A percentile compares a stretch with the other conserved stretches of the same genome.
These are phyloP conservation scores for Pituophis catenifer DNA, from an alignment of 2,113 vertebrate species.

Conservation along the genomic window DNA sequence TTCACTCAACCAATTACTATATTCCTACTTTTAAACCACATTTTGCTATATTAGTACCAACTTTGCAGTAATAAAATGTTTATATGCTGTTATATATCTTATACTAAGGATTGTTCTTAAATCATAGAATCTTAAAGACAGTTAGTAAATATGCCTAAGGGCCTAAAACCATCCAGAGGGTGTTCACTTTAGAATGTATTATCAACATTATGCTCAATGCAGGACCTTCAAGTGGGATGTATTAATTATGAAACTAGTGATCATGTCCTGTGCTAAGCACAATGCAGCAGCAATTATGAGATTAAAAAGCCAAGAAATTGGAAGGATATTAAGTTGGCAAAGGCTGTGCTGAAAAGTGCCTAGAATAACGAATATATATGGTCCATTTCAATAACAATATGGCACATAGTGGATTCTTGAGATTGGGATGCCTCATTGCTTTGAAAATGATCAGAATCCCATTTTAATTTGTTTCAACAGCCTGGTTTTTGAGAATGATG, in stretches of 20 bases:
- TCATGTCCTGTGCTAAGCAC: neutral
- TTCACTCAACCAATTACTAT: neutral
- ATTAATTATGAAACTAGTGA: neutral
- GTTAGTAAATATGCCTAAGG: neutral
- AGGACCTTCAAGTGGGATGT: neutral
- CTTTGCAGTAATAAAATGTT: neutral
- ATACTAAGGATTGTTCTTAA: neutral
- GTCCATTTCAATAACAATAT: neutral
- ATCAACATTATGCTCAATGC: neutral
- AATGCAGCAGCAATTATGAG: neutral
- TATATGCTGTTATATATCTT: neutral
- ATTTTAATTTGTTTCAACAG: neutral
- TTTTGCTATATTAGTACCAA: neutral
- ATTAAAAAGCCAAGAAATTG: neutral
- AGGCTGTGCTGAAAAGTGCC: neutral
- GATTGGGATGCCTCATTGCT: neutral
- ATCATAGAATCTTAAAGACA: neutral
- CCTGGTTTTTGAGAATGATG: neutral
- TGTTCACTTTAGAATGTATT: neutral
- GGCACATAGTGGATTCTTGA: neutral
- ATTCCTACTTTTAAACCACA: neutral
- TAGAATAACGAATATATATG: neutral
- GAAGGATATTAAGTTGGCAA: neutral
- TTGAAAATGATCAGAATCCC: neutral
- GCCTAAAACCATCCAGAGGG: neutral